Percentiles rank a stretch among this genome's conserved stretches.
Conservation (phyloP, 2,888 invertebrate species). For the Ochropleura leucogaster region DNA sequence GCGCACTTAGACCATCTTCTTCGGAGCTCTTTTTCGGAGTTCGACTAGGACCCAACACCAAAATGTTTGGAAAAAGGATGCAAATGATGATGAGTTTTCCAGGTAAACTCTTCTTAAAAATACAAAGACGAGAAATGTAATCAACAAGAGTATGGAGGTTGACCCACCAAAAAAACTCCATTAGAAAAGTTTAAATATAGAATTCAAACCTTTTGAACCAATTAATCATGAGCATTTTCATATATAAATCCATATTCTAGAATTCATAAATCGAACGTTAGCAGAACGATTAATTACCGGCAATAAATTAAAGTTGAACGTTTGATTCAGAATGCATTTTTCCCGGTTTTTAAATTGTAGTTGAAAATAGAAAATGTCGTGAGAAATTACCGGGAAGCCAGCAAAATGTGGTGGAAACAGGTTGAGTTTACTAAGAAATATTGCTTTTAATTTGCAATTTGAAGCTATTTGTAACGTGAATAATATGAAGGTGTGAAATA, state of each 20-base stretch:
- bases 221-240: constrained; percentile 59
- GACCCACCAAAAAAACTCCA: constrained; percentile 33
- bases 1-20: too few species aligned
- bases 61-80: too few species aligned
- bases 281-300: constrained; percentile 40
- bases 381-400: constrained; percentile 18
- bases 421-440: constrained; percentile 38
- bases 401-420: constrained; percentile 16
- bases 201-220: constrained; percentile 34
- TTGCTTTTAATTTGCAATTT: constrained; percentile 44
- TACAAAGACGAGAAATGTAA: constrained; percentile 8
- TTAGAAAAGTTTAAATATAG: constrained; percentile 53
- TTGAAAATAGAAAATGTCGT: constrained; percentile 17
- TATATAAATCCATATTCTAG: constrained; percentile 47
- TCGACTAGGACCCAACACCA: too few species aligned
- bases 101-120: not conserved
- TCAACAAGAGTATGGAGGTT: constrained; percentile 11
- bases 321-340: constrained; percentile 35
- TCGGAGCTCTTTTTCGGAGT: too few species aligned
- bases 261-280: constrained; percentile 33
- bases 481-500: constrained; percentile 4
- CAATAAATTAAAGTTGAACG: constrained; percentile 39
- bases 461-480: not conserved
- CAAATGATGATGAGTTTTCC: too few species aligned
- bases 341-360: constrained; percentile 10